A percentile compares a stretch with the other conserved stretches of the same genome.
Conservation (phyloP, 2,888 invertebrate genomes). For the Timema podura region DNA sequence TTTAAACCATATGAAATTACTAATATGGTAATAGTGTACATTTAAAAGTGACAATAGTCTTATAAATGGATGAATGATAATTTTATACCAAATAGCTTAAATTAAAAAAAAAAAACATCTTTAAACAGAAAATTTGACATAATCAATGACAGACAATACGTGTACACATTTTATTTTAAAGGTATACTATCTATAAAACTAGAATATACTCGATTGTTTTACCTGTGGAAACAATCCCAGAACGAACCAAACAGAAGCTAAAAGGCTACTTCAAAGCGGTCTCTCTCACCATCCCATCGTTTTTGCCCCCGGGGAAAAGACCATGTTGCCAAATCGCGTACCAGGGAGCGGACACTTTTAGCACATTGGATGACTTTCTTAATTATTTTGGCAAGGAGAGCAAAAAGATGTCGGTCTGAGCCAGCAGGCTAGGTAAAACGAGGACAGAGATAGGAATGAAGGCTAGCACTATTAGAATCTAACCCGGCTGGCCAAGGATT, state of each 20-base stretch:
- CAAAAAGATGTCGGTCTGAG: background rate
- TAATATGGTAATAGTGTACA: no score
- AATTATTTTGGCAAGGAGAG: constrained; percentile 69
- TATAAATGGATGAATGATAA: background rate
- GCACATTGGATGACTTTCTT: constrained; percentile 64
- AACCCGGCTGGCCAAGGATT: no score
- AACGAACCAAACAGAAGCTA: constrained; percentile 12
- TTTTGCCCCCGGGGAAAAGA: constrained; percentile 31
- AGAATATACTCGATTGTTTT: background rate
- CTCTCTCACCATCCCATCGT: constrained; percentile 17
- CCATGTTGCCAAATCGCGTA: constrained; percentile 44
- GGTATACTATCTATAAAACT: background rate
- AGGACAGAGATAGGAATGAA: no score
- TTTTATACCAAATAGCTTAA: no score
- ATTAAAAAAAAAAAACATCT: no score
- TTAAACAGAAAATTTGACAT: no score
- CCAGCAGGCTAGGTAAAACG: no score
- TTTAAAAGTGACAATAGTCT: background rate
- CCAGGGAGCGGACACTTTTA: constrained; percentile 50
- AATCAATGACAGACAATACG: no score
- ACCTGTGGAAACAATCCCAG: background rate
- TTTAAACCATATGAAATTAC: no score
- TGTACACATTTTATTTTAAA: no score
- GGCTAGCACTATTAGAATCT: no score
- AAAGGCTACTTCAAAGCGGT: constrained; percentile 18